These are phyloP conservation scores for Pristionchus arcanus DNA, from an alignment of 2,888 invertebrate genomes.

Conservation along the genomic window DNA sequence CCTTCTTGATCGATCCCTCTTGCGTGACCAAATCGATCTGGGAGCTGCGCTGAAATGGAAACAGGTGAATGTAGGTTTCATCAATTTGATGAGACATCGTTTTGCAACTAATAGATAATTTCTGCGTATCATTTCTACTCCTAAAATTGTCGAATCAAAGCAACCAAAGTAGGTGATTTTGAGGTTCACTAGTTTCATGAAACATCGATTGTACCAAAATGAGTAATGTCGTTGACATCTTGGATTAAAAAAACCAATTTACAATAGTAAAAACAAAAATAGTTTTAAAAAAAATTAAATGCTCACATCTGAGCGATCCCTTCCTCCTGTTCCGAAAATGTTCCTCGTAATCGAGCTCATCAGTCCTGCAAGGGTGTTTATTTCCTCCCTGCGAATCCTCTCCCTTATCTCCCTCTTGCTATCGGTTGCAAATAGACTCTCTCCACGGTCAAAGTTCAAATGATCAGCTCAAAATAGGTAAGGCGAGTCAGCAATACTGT, in stretches of 20 bases:
- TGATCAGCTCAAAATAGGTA: background rate
- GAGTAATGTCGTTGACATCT: no score
- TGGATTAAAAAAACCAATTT: no score
- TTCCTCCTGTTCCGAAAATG: conserved; percentile 22
- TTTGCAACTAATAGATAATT: background rate
- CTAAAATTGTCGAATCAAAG: no score
- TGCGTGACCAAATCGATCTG: conserved; percentile 42
- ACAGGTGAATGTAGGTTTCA: background rate
- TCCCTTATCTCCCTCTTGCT: conserved; percentile 11
- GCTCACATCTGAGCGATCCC: conserved; percentile 32
- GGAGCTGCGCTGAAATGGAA: background rate
- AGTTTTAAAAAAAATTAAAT: background rate
- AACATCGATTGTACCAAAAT: no score
- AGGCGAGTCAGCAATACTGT: background rate
- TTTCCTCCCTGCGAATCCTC: background rate
- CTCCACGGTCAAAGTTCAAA: background rate
- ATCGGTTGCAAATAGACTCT: background rate
- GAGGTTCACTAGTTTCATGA: no score
- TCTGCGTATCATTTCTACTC: no score
- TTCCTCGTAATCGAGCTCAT: conserved; percentile 41
- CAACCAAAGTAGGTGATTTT: no score
- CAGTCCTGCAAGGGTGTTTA: conserved; percentile 21
- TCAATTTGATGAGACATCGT: background rate
- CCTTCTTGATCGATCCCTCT: conserved; percentile 55
- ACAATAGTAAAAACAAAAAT: no score